Evolutionary conservation across 92 coral and sea anemone genomes (phyloP).

Genomic region (Palythoa heliodiscus): DNA sequence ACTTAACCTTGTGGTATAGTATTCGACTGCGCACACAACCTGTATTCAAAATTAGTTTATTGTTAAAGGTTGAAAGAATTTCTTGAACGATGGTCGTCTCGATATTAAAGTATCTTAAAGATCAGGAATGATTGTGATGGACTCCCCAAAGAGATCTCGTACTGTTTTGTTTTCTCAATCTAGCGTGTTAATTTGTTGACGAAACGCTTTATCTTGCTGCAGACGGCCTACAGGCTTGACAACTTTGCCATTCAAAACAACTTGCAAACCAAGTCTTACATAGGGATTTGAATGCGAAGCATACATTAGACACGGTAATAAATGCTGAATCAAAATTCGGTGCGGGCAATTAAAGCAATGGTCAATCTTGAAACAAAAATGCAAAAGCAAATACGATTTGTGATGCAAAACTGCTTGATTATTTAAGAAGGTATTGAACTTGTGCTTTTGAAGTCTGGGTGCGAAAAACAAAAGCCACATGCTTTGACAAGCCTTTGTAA

Average conservation of each 20-base stretch:
- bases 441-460: too few relatives aligned
- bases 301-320: constrained; percentile 3
- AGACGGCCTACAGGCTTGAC: neutral
- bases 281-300: neutral
- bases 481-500: neutral
- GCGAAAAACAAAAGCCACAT: too few relatives aligned
- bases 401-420: neutral
- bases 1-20: neutral
- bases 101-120: neutral
- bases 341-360: neutral
- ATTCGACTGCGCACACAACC: neutral
- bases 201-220: neutral
- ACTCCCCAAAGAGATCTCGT: neutral
- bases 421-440: too few relatives aligned
- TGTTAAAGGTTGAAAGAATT: neutral
- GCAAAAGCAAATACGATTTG: neutral
- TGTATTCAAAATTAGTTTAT: neutral
- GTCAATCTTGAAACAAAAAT: neutral
- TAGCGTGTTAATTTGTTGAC: neutral
- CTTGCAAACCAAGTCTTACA: neutral
- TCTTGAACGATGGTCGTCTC: neutral
- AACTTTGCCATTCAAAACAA: neutral
- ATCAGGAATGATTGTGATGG: neutral
- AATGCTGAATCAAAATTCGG: neutral
- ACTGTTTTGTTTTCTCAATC: constrained; percentile 1